Evolutionary conservation across 2,888 invertebrate genomes (phyloP), one percentile per base, ranked within the genome.

Genomic region (Tiphia femorata): DNA sequence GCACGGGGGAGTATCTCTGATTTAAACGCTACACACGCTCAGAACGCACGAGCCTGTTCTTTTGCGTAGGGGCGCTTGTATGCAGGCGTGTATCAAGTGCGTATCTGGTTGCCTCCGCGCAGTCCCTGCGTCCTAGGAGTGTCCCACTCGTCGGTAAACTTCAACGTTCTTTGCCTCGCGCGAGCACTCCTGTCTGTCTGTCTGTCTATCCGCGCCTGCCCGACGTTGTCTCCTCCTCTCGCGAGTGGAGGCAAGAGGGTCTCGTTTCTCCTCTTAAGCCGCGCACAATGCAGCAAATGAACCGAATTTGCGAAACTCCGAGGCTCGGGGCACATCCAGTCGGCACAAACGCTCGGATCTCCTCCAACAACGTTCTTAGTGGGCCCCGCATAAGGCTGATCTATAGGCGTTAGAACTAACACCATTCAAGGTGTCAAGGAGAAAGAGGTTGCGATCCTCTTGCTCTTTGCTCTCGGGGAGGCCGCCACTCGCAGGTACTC

Each of bases 301-400:
- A 82, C 81, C 82, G 80, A 82, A 83, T 83, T 83, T 82, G 82
- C 82, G 80, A 82, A 81, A 81, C 76, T 74, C 69, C 12, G 69
- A n/a, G 52, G 67, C 54, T 57, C 69, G 61, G 23, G 58, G 62
- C 56, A n/a, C n/a, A n/a, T 52, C 64, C 33, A 14, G 65, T 49
- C 65, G 67, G 58, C 62, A 54, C 61, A n/a, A n/a, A n/a, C n/a
- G n/a, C n/a, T n/a, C n/a, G n/a, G n/a, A n/a, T 65, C 51, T 27
- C 30, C 53, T 52, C 41, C 56, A n/a, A 65, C 68, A 72, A 74
- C 70, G 61, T 67, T 72, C 71, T 77, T 77, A 78, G 73, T 71
- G 71, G 75, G 74, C 69, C 61, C 46, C 49, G 16, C 21, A 20
- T 27, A 38, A 49, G 52, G 54, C 58, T 59, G 62, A 70, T 74